These are phyloP conservation scores for Panulirus ornatus DNA, from an alignment of 1,140 invertebrate species.

Conservation along the genomic window DNA sequence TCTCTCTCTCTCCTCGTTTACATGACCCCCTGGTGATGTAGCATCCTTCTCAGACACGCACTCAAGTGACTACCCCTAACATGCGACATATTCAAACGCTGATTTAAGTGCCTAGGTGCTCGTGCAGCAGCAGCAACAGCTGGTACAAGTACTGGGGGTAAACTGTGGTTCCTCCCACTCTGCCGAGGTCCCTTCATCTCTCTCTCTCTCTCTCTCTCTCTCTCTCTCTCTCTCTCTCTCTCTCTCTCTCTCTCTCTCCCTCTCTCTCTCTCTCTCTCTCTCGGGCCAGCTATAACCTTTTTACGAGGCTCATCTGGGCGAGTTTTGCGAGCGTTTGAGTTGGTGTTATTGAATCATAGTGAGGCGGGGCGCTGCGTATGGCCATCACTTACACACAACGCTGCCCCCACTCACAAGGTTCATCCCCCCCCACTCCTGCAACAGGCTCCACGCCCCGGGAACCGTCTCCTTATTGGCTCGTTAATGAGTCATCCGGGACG, in stretches of 20 bases:
- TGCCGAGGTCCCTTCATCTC: background rate
- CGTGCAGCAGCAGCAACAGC: too few species aligned
- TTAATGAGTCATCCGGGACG: background rate
- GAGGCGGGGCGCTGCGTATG: conserved; percentile 51
- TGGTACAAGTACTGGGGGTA: too few species aligned
- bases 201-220: conserved; percentile 6
- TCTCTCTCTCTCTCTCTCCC: conserved; percentile 12
- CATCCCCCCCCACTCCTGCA: conserved; percentile 33
- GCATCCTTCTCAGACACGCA: too few species aligned
- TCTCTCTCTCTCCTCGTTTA: too few species aligned
- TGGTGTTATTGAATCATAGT: conserved; percentile 72
- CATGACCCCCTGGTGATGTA: too few species aligned
- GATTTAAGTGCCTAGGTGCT: too few species aligned
- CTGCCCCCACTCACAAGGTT: conserved; percentile 42
- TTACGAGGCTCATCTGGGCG: conserved; percentile 67
- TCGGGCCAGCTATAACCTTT: conserved; percentile 62
- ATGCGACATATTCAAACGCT: too few species aligned
- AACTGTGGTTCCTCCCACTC: background rate
- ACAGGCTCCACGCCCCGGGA: conserved; percentile 25
- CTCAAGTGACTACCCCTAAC: too few species aligned
- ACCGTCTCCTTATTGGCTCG: background rate
- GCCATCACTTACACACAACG: conserved; percentile 65
- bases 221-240: conserved; percentile 46
- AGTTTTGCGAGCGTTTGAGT: conserved; percentile 72
- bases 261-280: background rate